A percentile compares a stretch with the other conserved stretches of the same genome.
These are phyloP conservation scores for Nixonia krombeini DNA, from an alignment of 1,140 invertebrate genomes.

Conservation along the genomic window DNA sequence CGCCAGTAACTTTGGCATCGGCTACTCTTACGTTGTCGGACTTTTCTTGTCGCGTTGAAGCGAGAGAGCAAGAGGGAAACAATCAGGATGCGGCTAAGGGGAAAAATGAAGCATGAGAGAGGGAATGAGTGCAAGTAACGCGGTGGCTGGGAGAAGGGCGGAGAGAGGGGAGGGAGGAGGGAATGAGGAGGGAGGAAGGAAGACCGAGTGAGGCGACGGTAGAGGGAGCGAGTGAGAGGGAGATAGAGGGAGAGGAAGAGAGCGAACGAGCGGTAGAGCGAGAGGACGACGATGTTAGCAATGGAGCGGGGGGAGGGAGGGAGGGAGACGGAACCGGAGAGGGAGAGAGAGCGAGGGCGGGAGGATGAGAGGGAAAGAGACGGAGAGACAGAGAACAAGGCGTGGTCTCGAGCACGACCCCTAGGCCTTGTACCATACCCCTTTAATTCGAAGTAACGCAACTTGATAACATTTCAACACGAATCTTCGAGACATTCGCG, in stretches of 20 bases:
- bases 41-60: slow-evolving; percentile 17
- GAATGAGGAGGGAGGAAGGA: too few species aligned
- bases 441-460: slow-evolving; percentile 49
- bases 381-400: slow-evolving; percentile 46
- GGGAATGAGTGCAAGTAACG: too few species aligned
- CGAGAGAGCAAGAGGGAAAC: slow-evolving; percentile 8
- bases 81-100: too few species aligned
- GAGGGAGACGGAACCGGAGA: slow-evolving; percentile 29
- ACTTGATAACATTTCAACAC: slow-evolving; percentile 33
- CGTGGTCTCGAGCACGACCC: slow-evolving; percentile 55
- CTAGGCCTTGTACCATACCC: slow-evolving; percentile 51
- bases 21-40: slow-evolving; percentile 8
- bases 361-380: slow-evolving; percentile 25
- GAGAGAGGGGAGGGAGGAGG: too few species aligned
- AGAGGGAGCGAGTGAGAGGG: too few species aligned
- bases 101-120: slow-evolving; percentile 16
- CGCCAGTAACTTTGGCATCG: slow-evolving; percentile 3
- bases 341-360: slow-evolving; percentile 9
- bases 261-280: too few species aligned
- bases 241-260: too few species aligned
- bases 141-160: too few species aligned
- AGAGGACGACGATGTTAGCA: slow-evolving; percentile 4
- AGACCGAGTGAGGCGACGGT: too few species aligned
- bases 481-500: slow-evolving; percentile 19
- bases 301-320: slow-evolving; percentile 2